These are phyloP conservation scores for Tetropium fuscum DNA, from an alignment of 2,888 invertebrate genomes.

Conservation along the genomic window DNA sequence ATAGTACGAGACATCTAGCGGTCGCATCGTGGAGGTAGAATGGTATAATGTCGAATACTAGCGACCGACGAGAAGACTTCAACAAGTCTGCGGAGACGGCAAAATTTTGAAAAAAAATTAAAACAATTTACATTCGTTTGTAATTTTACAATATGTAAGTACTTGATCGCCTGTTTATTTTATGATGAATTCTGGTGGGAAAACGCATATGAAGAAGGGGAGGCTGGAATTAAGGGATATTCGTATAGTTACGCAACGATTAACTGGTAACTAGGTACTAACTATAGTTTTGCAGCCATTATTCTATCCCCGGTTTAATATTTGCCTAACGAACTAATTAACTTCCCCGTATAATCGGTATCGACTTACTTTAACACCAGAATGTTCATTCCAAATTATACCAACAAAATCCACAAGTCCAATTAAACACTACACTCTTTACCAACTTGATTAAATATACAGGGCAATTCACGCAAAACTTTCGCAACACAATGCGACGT, in stretches of 20 bases:
- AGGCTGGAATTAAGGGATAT: not conserved
- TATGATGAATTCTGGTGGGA: no score
- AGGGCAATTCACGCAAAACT: slow-evolving; percentile 23
- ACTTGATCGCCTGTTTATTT: no score
- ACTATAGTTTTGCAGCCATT: slow-evolving; percentile 45
- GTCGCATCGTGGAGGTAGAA: no score
- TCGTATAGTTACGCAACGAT: not conserved
- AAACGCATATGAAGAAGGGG: no score
- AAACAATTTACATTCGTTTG: no score
- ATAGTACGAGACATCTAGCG: no score
- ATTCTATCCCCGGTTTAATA: slow-evolving; percentile 51
- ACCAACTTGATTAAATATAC: slow-evolving; percentile 23
- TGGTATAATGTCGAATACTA: no score
- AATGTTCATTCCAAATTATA: slow-evolving; percentile 35
- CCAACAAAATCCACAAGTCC: slow-evolving; percentile 32
- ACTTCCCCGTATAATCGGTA: slow-evolving; percentile 48
- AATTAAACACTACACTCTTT: slow-evolving; percentile 31
- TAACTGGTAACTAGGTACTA: slow-evolving; percentile 36
- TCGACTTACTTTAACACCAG: slow-evolving; percentile 48
- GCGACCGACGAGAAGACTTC: no score
- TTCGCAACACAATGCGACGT: slow-evolving; percentile 1
- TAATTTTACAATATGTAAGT: no score
- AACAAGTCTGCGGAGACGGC: no score
- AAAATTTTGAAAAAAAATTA: no score
- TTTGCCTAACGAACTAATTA: slow-evolving; percentile 54